phyloP scores from a whole-genome alignment of 2,888 invertebrate genomes.

The Formica aserva region DNA sequence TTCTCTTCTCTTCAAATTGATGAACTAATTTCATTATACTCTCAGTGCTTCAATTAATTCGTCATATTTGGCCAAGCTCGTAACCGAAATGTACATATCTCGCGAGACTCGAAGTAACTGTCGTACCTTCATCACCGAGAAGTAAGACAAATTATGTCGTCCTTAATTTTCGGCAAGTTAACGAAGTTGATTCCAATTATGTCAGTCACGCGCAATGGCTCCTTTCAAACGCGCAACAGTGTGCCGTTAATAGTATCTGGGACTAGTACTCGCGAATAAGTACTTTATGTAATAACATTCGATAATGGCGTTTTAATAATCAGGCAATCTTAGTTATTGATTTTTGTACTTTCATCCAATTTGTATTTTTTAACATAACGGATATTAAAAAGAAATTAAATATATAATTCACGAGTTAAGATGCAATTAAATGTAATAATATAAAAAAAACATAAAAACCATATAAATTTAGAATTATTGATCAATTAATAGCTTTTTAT shows the following conservation, averaged over 20 bases:
- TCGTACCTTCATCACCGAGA: conserved; percentile 56
- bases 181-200: conserved; percentile 47
- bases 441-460: neutral
- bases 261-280: neutral
- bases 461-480: neutral
- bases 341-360: neutral
- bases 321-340: neutral
- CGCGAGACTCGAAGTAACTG: conserved; percentile 40
- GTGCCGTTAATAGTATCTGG: conserved; percentile 46
- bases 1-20: neutral
- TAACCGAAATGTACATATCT: conserved; percentile 39
- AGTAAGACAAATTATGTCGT: conserved; percentile 52
- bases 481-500: neutral
- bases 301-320: neutral
- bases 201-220: conserved; percentile 26
- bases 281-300: neutral
- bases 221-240: conserved; percentile 58
- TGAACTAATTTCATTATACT: conserved; percentile 2
- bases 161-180: conserved; percentile 61
- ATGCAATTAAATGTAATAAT: neutral
- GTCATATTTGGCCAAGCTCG: conserved; percentile 32
- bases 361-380: neutral
- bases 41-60: conserved; percentile 37
- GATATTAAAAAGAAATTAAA: neutral
- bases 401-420: neutral